Evolutionary conservation across 2,797 vertebrate species (phyloP).

Genomic region (Anguilla megastoma): DNA sequence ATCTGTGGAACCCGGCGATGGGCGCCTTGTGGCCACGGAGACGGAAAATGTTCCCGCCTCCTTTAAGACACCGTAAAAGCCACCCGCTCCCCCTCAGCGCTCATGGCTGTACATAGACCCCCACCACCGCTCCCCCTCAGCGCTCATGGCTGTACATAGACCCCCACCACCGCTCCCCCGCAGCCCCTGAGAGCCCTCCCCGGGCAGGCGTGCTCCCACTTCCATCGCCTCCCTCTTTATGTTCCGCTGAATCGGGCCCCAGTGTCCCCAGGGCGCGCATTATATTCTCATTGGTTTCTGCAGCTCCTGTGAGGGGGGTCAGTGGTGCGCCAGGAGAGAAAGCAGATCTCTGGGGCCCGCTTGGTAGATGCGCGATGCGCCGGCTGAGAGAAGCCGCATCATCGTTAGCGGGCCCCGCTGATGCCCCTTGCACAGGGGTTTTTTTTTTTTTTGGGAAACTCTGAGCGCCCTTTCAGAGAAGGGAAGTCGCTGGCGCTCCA

Average conservation of each 20-base stretch:
- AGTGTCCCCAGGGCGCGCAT: neutral
- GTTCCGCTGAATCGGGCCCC: neutral
- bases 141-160: neutral
- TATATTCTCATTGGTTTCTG: neutral
- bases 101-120: neutral
- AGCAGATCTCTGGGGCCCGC: neutral
- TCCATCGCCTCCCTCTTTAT: neutral
- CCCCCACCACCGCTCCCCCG: neutral
- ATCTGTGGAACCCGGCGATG: neutral
- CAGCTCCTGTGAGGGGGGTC: neutral
- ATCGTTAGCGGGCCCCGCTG: neutral
- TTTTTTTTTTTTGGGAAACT: neutral
- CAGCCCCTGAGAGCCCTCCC: neutral
- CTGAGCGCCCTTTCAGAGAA: neutral
- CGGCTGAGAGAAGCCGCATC: neutral
- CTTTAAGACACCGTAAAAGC: conserved; percentile 28
- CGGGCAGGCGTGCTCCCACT: neutral
- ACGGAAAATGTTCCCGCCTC: neutral
- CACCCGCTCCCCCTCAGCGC: neutral
- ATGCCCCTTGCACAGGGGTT: neutral
- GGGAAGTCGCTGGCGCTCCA: neutral
- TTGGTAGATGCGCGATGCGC: neutral
- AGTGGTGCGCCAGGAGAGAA: neutral
- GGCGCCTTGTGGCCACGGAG: neutral
- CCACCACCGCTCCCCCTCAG: neutral